Evolutionary conservation across 1,140 invertebrate genomes (phyloP).

Genomic region (Campoletis sonorensis): DNA sequence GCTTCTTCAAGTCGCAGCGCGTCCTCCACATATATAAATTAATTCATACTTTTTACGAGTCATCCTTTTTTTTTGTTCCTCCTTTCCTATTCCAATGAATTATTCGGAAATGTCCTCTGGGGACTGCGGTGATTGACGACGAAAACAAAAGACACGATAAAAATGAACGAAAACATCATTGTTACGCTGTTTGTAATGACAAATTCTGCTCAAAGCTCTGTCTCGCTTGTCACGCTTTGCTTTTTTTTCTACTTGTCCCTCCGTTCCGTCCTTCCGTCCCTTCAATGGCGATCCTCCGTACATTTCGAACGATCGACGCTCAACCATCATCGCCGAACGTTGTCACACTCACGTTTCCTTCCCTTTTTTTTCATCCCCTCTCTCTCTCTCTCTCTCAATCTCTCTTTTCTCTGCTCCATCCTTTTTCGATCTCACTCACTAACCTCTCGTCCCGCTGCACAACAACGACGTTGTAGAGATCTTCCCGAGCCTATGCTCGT

Average conservation of each 20-base stretch:
- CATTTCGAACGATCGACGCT: background rate
- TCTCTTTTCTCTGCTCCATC: constrained; percentile 56
- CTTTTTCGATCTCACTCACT: constrained; percentile 64
- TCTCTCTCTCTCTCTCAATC: constrained; percentile 51
- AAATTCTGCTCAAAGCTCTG: background rate
- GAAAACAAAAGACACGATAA: background rate
- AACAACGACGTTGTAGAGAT: constrained; percentile 26
- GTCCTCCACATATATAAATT: constrained; percentile 60
- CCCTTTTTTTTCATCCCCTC: background rate
- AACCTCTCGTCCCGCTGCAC: constrained; percentile 68
- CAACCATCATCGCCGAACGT: no score
- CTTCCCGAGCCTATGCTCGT: background rate
- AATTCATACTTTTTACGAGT: constrained; percentile 60
- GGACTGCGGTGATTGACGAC: constrained; percentile 5
- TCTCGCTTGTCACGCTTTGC: background rate
- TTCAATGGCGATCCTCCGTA: background rate
- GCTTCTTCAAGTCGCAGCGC: constrained; percentile 54
- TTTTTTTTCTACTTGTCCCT: no score
- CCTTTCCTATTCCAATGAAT: background rate
- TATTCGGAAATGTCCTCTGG: constrained; percentile 40
- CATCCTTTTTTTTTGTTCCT: constrained; percentile 47
- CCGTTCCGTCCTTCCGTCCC: background rate
- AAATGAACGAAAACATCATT: constrained; percentile 31
- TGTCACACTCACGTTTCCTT: no score
- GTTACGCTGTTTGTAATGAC: background rate